phyloP scores from a whole-genome alignment of 2,888 invertebrate genomes.

The Catocala sponsa region DNA sequence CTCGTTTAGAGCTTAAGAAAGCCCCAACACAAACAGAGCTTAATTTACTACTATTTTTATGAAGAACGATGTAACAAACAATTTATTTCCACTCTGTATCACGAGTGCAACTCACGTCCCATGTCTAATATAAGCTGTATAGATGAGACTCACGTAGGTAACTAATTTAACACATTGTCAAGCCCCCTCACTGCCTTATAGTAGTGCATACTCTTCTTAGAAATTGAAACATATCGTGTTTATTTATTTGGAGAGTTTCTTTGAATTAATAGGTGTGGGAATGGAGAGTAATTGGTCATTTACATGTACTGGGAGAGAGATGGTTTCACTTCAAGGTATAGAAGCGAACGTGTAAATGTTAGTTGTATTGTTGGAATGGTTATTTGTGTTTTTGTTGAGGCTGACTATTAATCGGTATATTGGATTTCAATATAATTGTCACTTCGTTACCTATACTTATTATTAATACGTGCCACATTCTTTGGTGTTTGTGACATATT shows the following conservation, averaged over 20 bases:
- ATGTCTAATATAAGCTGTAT: conserved; percentile 60
- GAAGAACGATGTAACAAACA: conserved; percentile 31
- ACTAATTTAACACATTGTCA: conserved; percentile 78
- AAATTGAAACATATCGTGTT: conserved; percentile 63
- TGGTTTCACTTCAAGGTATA: neutral
- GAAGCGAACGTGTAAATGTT: neutral
- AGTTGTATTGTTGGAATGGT: neutral
- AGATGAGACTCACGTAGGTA: conserved; percentile 73
- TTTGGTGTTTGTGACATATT: too few relatives aligned
- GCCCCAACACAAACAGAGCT: conserved; percentile 11
- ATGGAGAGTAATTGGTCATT: conserved; percentile 2
- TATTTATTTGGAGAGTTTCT: conserved; percentile 11
- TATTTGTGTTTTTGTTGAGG: neutral
- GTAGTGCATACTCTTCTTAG: conserved; percentile 59
- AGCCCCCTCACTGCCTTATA: conserved; percentile 41
- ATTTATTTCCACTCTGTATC: conserved; percentile 47
- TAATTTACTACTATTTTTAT: conserved; percentile 22
- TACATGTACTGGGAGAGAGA: neutral
- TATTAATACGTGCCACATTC: too few relatives aligned
- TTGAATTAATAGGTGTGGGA: conserved; percentile 8
- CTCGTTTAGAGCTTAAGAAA: neutral
- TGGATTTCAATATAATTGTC: too few relatives aligned
- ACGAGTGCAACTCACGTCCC: conserved; percentile 53
- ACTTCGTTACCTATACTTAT: too few relatives aligned
- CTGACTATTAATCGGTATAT: too few relatives aligned